Evolutionary conservation across 2,113 vertebrate species (phyloP), one percentile per base, ranked within the genome.

Genomic region (Bos indicus): DNA sequence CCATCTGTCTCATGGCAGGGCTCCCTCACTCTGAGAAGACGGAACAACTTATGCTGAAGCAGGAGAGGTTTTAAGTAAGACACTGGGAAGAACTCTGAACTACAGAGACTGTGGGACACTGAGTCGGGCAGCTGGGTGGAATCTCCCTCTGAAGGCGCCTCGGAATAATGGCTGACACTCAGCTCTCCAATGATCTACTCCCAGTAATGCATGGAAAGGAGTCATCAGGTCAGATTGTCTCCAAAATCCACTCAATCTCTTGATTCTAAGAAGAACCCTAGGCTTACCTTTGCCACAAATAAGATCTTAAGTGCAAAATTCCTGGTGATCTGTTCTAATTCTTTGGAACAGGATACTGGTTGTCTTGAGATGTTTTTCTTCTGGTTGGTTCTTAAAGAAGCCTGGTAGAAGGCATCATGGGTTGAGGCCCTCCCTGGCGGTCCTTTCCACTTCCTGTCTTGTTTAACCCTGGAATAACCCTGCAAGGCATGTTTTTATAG

Each of bases 301-400:
- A 92, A 92, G 84, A 92, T 40, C 60, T 30, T 43, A 84, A 83
- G 56, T 84, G 36, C 26, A 96, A 90, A 95, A 36, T 92, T 56
- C 33, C 59, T 95, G 54, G 21, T 43, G 43, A 92, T 77, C 78
- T 94, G 46, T 87, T 90, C 77, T 85, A 93, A 90, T 46, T n/a
- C 16, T 62, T 94, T 78, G 19, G n/a, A 85, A 81, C 30, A 71
- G 46, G 81, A 59, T 82, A 85, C 16, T 74, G 17, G 23, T 74
- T 88, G 8, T 48, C n/a, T 82, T 28, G 3, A 52, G 51, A 43
- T 52, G 4, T 33, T 85, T 92, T 85, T 57, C 36, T 64, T 86
- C 33, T 52, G 36, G 6, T 48, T 30, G n/a, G 48, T 82, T 94
- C 48, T 62, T 60, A 74, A 84, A 92, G 52, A 91, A 85, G 16